Conservation (phyloP, 2,888 invertebrate species). For the Baccha elongata region DNA sequence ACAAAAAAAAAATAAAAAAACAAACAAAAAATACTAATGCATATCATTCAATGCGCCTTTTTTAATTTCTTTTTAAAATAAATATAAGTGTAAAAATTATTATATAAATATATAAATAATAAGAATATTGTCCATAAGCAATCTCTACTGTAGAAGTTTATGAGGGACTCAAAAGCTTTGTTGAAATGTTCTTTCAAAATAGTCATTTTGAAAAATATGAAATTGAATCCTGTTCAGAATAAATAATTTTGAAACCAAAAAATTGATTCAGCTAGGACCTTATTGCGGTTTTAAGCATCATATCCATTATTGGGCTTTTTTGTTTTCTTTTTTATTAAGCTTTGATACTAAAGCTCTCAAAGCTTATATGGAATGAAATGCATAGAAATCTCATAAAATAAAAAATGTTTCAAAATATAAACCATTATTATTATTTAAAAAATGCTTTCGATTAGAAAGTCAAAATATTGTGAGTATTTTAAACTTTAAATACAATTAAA, state of each 20-base stretch:
- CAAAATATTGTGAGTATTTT: conserved; percentile 32
- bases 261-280: background rate
- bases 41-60: conserved; percentile 82
- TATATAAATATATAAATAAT: conserved; percentile 25
- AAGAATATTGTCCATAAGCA: conserved; percentile 64
- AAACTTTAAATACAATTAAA: conserved; percentile 26
- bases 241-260: background rate
- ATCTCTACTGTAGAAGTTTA: conserved; percentile 56
- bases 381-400: conserved; percentile 38
- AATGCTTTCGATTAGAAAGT: conserved; percentile 36
- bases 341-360: background rate
- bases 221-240: background rate
- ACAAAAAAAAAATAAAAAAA: conserved; percentile 71
- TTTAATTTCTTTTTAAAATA: conserved; percentile 75
- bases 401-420: conserved; percentile 26
- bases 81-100: conserved; percentile 59
- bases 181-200: conserved; percentile 31
- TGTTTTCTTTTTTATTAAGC: too few species aligned
- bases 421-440: conserved; percentile 33
- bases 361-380: conserved; percentile 20
- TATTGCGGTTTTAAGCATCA: too few species aligned
- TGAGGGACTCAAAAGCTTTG: conserved; percentile 22
- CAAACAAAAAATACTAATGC: conserved; percentile 79
- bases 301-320: too few species aligned
- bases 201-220: background rate